phyloP scores from a whole-genome alignment of 2,888 invertebrate genomes.

The Colletes collaris region DNA sequence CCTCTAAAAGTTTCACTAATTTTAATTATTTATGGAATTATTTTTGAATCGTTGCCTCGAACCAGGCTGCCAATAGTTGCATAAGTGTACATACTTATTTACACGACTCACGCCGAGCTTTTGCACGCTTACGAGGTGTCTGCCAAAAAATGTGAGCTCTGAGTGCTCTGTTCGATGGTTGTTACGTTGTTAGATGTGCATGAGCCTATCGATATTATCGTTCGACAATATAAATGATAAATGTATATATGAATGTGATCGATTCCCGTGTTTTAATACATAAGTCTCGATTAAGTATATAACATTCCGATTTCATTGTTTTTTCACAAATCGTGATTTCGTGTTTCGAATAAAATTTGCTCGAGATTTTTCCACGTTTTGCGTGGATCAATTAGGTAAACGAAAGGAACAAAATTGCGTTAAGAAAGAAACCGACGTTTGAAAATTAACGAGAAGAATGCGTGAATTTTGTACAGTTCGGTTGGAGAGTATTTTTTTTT shows the following conservation, averaged over 20 bases:
- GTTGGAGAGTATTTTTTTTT: background rate
- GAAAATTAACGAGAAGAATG: background rate
- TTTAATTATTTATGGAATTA: too few relatives aligned
- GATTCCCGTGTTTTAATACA: background rate
- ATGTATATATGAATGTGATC: conserved; percentile 3
- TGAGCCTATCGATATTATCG: conserved; percentile 51
- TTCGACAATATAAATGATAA: conserved; percentile 19
- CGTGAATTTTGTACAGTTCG: background rate
- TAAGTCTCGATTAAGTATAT: background rate
- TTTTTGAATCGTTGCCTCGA: background rate
- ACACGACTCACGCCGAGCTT: conserved; percentile 72
- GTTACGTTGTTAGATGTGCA: conserved; percentile 62
- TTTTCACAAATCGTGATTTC: background rate
- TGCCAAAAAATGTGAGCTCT: conserved; percentile 61
- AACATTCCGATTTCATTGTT: background rate
- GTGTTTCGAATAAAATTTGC: background rate
- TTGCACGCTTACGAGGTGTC: conserved; percentile 76
- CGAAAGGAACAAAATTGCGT: background rate
- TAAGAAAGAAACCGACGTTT: background rate
- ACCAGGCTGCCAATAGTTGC: conserved; percentile 5
- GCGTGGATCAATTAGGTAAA: background rate
- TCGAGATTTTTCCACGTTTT: background rate
- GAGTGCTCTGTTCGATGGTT: conserved; percentile 56
- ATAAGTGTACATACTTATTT: conserved; percentile 16
- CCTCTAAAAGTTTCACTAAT: too few relatives aligned